phyloP scores from a whole-genome alignment of 2,888 invertebrate genomes.

The Endotricha flammealis region DNA sequence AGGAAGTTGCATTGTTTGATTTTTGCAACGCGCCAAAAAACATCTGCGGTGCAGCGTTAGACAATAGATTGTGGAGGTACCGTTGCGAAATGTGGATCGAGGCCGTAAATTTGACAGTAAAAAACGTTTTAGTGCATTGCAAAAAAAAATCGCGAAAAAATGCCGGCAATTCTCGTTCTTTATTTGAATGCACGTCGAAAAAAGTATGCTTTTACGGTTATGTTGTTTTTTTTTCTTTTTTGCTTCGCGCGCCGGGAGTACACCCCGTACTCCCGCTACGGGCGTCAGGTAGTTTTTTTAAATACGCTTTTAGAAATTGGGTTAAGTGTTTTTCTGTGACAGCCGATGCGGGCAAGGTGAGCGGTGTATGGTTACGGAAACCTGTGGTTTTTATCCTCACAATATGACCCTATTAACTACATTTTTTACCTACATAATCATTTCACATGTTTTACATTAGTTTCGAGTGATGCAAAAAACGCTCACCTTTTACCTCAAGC shows the following conservation, averaged over 20 bases:
- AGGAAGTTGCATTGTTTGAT: conserved; percentile 33
- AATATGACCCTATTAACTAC: conserved; percentile 64
- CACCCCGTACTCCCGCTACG: conserved; percentile 56
- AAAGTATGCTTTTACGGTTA: conserved; percentile 57
- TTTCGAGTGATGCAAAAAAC: conserved; percentile 24
- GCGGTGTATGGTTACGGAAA: conserved; percentile 73
- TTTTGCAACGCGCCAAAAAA: conserved; percentile 37
- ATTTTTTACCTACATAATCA: conserved; percentile 50
- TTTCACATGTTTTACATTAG: conserved; percentile 44
- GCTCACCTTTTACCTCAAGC: conserved; percentile 18
- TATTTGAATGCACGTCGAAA: conserved; percentile 29
- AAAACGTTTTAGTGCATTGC: conserved; percentile 38
- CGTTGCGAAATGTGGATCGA: conserved; percentile 53
- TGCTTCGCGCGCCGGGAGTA: conserved; percentile 37
- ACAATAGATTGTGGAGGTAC: conserved; percentile 48
- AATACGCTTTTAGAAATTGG: conserved; percentile 58
- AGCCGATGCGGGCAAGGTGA: conserved; percentile 68
- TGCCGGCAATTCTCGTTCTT: conserved; percentile 33
- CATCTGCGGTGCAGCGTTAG: conserved; percentile 47
- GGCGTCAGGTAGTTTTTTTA: conserved; percentile 68
- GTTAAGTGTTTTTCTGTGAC: conserved; percentile 61
- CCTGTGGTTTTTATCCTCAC: conserved; percentile 50
- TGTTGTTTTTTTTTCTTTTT: conserved; percentile 32
- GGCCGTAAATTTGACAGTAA: conserved; percentile 50
- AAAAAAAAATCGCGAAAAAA: conserved; percentile 59